These are phyloP conservation scores for Styela plicata DNA, from an alignment of 23 tunicate genomes.

Conservation along the genomic window DNA sequence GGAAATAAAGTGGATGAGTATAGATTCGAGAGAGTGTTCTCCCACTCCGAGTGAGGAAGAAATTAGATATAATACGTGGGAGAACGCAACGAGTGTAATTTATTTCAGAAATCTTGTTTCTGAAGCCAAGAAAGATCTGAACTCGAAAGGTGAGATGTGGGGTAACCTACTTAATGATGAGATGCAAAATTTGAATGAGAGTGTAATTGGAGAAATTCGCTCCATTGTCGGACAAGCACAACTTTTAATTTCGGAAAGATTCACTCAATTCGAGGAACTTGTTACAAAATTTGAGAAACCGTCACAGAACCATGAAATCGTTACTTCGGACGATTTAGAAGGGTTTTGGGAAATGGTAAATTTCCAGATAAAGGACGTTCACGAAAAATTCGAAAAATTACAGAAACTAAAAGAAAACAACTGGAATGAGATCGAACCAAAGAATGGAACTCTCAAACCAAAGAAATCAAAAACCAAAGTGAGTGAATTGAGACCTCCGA, in stretches of 20 bases:
- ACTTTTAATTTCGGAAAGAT: constrained; percentile 71
- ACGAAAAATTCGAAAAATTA: constrained; percentile 7
- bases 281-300: constrained; percentile 43
- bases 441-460: background rate
- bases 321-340: constrained; percentile 54
- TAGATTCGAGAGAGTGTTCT: background rate
- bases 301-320: constrained; percentile 36
- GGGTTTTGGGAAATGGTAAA: constrained; percentile 98
- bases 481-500: background rate
- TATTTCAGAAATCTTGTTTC: background rate
- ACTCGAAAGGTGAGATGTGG: background rate
- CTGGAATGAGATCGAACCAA: background rate
- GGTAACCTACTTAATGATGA: background rate
- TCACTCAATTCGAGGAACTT: constrained; percentile 57
- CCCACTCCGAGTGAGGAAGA: background rate
- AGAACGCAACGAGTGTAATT: background rate
- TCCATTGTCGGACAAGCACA: constrained; percentile 79
- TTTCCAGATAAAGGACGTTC: constrained; percentile 46
- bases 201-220: constrained; percentile 57
- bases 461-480: background rate
- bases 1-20: background rate
- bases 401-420: background rate
- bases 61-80: background rate
- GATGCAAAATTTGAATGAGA: background rate
- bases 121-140: background rate